Evolutionary conservation across 2,888 invertebrate species (phyloP), one percentile per base, ranked within the genome.

Genomic region (Eupithecia inturbata): DNA sequence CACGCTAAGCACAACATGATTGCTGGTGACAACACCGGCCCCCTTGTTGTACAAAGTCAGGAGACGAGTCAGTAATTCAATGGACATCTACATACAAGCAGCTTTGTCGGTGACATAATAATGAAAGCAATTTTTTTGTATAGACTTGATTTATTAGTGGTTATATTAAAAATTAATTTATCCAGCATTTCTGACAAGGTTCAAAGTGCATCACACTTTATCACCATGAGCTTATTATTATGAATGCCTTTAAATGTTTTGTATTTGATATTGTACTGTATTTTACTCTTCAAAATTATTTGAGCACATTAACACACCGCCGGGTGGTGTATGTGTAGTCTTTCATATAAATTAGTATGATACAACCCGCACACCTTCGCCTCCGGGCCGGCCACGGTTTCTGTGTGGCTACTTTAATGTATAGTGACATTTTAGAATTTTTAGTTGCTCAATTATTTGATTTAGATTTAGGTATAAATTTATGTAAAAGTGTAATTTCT

Each of bases 11-110:
- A 99, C 92, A 99, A 99, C 90, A 96, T 96, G 83, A 95, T 92
- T 73, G 97, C 97, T 1, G 97, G 98, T 0, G 99, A 99, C 92
- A 99, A 99, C 92, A 96, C 98, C 71, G 99, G 99, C 12, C 99
- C 99, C 0, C 93, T 98, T 53, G 96, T 99, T 62, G 91, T 99
- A 45, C 73, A 76, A 71, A 68, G 68, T 77, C 73, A 62, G 41
- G 71, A 73, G 33, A 76, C 69, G n/a, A 76, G 70, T 71, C 73
- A 73, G 68, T 76, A 76, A 19, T 57, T 66, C 26, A 22, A 66
- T 22, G 9, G 31, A 5, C 1, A 36, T 36, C 9, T n/a, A 22
- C 33, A 6, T 60, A 16, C 28, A 60, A 28, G 16, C 16, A 1
- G 26, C 28, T 60, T 60, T 60, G 16, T 7, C 26, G 12, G 5